Evolutionary conservation across 2,797 vertebrate genomes (phyloP).

Genomic region (Takifugu rubripes): DNA sequence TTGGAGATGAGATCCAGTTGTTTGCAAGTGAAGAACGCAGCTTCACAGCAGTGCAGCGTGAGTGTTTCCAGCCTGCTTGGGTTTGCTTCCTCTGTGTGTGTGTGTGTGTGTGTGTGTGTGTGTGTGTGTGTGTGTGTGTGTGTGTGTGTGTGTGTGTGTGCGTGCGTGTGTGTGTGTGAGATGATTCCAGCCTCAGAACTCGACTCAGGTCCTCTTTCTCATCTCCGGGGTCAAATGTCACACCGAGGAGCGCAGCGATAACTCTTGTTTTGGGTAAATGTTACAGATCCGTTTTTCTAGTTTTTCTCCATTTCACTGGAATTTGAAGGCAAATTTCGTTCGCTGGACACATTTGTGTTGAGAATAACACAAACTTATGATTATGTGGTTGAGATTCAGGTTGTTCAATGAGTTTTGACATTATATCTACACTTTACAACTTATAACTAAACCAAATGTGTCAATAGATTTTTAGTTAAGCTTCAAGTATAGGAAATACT

Average conservation of each 20-base stretch:
- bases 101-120: slow-evolving; percentile 3
- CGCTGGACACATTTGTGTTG: not conserved
- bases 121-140: not conserved
- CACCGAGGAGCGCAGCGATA: not conserved
- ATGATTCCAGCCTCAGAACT: no score
- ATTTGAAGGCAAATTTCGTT: not conserved
- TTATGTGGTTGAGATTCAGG: no score
- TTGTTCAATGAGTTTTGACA: no score
- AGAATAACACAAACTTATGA: not conserved
- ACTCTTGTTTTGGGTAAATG: no score
- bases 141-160: slow-evolving; percentile 4
- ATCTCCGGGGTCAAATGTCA: slow-evolving; percentile 4
- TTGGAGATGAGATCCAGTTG: slow-evolving; percentile 77
- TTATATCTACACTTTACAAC: no score
- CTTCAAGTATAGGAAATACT: no score
- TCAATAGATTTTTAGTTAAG: no score
- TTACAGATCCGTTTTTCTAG: not conserved
- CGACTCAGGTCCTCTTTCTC: not conserved
- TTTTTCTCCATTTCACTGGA: not conserved
- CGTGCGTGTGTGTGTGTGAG: slow-evolving; percentile 4
- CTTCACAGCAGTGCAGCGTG: slow-evolving; percentile 65
- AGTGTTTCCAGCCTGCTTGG: slow-evolving; percentile 47
- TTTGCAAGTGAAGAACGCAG: slow-evolving; percentile 68
- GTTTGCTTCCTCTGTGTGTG: slow-evolving; percentile 1
- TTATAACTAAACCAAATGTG: no score